Base-by-base conservation (phyloP, 1,140 invertebrate species). In the Procambarus clarkii region DNA sequence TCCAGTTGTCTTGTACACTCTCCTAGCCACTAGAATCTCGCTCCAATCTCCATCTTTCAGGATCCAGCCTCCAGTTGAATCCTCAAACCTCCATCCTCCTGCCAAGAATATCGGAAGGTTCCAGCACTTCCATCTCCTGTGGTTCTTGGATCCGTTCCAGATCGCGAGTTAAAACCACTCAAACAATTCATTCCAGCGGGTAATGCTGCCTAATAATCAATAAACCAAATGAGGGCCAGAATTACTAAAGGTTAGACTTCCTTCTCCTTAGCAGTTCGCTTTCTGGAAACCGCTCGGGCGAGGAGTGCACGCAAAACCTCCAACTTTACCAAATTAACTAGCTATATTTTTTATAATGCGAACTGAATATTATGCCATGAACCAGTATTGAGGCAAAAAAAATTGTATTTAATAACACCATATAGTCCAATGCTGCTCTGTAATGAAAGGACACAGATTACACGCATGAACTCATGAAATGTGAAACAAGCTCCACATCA, bases 131-230 rank as follows among this genome's bases (percentile, higher is more conserved):
- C 76, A 44, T 24, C 76, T 45, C 7, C 24, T 48, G 45, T 13
- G 8, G 8, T 13, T 79, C 78, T 54, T 48, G 79, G 54, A 81
- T 18, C 15, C 21, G 24, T 54, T 81, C 79, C 21, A 34, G 54
- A 21, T 9, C 79, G 15, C 24, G 79, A 81, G 24, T 81, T 81
- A 81, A 50, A n/a, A 81, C 79, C 79, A 58, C 79, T 81, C 79
- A 81, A 54, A 81, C 79, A 81, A 81, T 81, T 81, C 54, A 50
- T 81, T 81, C 79, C 48, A 34, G 48, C 79, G 46, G 45, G n/a
- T 81, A 81, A 81, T 81, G 79, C 21, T n/a, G 44, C 79, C 79
- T 81, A 81, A 81, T 81, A 81, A 81, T 81, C 79, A 58, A 81
- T 81, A 45, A 58, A 24, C 79, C 79, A 54, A 54, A 81, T 54